phyloP scores from a whole-genome alignment of 2,797 vertebrate genomes.

The Cygnus olor region DNA sequence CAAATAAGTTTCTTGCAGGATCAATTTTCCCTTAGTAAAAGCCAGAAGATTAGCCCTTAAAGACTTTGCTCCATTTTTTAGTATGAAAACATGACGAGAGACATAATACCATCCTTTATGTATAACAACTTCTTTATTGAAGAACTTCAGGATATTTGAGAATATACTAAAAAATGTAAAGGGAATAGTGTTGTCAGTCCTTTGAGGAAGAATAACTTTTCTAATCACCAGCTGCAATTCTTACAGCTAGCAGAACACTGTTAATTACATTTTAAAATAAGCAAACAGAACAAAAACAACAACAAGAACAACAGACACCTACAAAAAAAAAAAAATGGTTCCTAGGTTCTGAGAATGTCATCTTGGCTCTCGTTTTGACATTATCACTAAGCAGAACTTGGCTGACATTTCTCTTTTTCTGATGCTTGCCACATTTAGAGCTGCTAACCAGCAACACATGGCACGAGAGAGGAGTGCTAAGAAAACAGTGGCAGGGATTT shows the following conservation, averaged over 20 bases:
- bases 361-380: constrained; percentile 29
- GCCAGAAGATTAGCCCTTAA: background rate
- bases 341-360: background rate
- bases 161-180: background rate
- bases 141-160: background rate
- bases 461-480: constrained; percentile 16
- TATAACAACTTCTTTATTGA: background rate
- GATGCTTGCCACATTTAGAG: constrained; percentile 50
- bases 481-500: constrained; percentile 44
- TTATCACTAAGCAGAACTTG: constrained; percentile 26
- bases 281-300: background rate
- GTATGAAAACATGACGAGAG: background rate
- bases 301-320: background rate
- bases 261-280: constrained; percentile 7
- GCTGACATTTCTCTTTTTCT: constrained; percentile 56
- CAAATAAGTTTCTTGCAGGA: background rate
- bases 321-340: background rate
- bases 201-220: background rate
- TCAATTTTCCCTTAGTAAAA: background rate
- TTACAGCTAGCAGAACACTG: background rate
- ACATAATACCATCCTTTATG: background rate
- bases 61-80: background rate
- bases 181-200: background rate
- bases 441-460: constrained; percentile 68
- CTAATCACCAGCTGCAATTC: background rate